Percentiles rank a stretch among this genome's conserved stretches.
phyloP scores from a whole-genome alignment of 2,888 invertebrate species.

The Callosobruchus maculatus region DNA sequence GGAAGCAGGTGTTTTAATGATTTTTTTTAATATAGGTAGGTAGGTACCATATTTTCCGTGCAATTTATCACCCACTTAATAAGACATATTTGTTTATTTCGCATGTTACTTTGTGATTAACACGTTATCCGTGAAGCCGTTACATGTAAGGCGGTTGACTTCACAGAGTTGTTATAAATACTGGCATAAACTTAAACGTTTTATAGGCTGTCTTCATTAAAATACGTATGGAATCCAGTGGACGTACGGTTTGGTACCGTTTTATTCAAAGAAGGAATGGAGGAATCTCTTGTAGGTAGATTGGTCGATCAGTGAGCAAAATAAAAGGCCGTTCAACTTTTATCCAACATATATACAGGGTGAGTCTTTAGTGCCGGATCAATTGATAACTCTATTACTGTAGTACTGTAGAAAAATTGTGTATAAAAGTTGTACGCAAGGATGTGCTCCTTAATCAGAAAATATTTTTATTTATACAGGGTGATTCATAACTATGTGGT shows the following conservation, averaged over 20 bases:
- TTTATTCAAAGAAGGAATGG: not conserved
- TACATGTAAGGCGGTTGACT: not conserved
- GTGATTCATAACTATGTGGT: no score
- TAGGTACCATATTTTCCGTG: no score
- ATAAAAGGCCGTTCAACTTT: no score
- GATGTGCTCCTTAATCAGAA: no score
- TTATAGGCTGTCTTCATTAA: not conserved
- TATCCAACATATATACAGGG: no score
- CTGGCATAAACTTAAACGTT: not conserved
- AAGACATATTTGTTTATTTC: not conserved
- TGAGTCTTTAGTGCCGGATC: no score
- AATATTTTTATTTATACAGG: no score
- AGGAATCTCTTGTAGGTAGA: not conserved
- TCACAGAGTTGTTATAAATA: not conserved
- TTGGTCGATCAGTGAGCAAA: not conserved
- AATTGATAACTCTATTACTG: no score
- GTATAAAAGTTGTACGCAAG: no score
- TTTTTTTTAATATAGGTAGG: no score
- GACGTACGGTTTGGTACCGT: not conserved
- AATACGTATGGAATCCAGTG: not conserved
- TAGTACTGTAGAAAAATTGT: no score
- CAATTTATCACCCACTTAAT: not conserved
- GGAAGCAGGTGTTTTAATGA: no score
- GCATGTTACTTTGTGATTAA: not conserved
- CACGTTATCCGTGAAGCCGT: not conserved